A percentile compares a stretch with the other conserved stretches of the same genome.
These are phyloP conservation scores for Gobionotothen gibberifrons DNA, from an alignment of 2,797 vertebrate species.

Conservation along the genomic window DNA sequence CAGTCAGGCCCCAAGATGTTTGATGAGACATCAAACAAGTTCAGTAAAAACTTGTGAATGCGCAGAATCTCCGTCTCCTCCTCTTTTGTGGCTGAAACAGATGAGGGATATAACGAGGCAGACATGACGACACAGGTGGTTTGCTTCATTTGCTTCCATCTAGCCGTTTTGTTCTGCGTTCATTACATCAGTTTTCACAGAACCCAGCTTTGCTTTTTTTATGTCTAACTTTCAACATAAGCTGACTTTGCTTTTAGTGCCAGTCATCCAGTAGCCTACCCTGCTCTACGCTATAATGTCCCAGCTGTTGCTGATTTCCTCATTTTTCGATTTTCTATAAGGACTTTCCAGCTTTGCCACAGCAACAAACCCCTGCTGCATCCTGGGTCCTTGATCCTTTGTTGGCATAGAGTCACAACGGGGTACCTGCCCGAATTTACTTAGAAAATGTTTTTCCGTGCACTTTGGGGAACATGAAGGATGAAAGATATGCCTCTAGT, in stretches of 20 bases:
- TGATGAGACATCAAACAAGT: slow-evolving; percentile 68
- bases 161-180: slow-evolving; percentile 17
- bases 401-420: slow-evolving; percentile 30
- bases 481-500: slow-evolving; percentile 28
- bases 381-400: slow-evolving; percentile 32
- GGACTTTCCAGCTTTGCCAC: slow-evolving; percentile 49
- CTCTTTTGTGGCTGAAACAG: slow-evolving; percentile 27
- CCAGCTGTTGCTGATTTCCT: slow-evolving; percentile 74
- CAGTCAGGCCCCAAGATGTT: slow-evolving; percentile 49
- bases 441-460: slow-evolving; percentile 35
- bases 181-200: slow-evolving; percentile 17
- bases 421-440: slow-evolving; percentile 17
- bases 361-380: slow-evolving; percentile 37
- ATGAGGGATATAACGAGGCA: slow-evolving; percentile 30
- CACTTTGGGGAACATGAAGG: slow-evolving; percentile 23
- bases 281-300: slow-evolving; percentile 52
- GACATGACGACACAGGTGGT: slow-evolving; percentile 32
- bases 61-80: slow-evolving; percentile 16
- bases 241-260: slow-evolving; percentile 39
- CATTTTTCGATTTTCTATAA: slow-evolving; percentile 25
- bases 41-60: slow-evolving; percentile 39
- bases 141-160: slow-evolving; percentile 39
- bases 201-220: slow-evolving; percentile 8
- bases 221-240: slow-evolving; percentile 29
- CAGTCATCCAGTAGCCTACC: slow-evolving; percentile 52